These are phyloP conservation scores for Oryzias javanicus DNA, from an alignment of 2,113 vertebrate genomes.

Conservation along the genomic window DNA sequence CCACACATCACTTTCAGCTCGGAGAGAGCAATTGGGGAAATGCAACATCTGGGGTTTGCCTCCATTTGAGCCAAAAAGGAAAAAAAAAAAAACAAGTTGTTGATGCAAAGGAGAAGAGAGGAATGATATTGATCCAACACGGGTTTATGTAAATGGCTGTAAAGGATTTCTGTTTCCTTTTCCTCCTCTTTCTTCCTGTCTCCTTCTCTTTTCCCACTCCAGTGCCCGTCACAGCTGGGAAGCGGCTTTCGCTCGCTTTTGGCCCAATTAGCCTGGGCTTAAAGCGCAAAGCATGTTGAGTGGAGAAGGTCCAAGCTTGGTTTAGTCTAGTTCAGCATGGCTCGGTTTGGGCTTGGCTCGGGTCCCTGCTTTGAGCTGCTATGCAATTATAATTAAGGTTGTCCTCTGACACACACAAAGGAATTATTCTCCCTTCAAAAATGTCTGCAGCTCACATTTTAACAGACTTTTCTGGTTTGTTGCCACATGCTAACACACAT, in stretches of 20 bases:
- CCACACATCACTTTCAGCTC: conserved; percentile 55
- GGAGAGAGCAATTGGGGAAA: conserved; percentile 40
- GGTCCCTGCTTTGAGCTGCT: conserved; percentile 63
- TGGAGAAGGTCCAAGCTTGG: conserved; percentile 59
- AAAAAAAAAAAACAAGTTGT: conserved; percentile 29
- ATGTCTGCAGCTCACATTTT: conserved; percentile 48
- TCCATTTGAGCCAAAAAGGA: conserved; percentile 44
- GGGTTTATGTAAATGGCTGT: conserved; percentile 51
- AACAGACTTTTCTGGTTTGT: conserved; percentile 22
- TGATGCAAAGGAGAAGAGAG: conserved; percentile 39
- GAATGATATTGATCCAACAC: conserved; percentile 57
- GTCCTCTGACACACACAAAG: conserved; percentile 62
- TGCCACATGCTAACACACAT: conserved; percentile 10
- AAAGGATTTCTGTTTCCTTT: conserved; percentile 18
- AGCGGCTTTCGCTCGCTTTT: conserved; percentile 64
- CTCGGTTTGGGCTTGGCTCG: conserved; percentile 59
- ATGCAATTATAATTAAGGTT: conserved; percentile 73
- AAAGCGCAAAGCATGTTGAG: conserved; percentile 66
- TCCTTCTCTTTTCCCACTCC: conserved; percentile 55
- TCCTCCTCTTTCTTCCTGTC: conserved; percentile 31
- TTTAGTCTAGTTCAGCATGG: conserved; percentile 73
- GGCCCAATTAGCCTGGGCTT: conserved; percentile 75
- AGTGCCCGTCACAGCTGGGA: conserved; percentile 66
- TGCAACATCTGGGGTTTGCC: conserved; percentile 57
- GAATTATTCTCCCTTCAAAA: conserved; percentile 48